Conservation (phyloP, 2,113 vertebrate genomes). For the Bufo bufo region DNA sequence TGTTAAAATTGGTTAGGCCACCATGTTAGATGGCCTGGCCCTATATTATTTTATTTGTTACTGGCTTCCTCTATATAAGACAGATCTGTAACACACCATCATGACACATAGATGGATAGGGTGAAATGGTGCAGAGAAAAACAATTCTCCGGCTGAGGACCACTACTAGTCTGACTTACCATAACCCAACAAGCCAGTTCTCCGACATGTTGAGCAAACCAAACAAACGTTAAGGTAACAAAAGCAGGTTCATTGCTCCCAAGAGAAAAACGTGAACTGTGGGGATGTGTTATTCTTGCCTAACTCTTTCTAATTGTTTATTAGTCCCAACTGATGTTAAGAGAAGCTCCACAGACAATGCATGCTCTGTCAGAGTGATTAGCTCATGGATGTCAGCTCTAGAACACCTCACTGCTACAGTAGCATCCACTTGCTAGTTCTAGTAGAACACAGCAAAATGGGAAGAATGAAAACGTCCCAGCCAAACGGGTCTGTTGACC, state of each 20-base stretch:
- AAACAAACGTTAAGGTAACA: slow-evolving; percentile 41
- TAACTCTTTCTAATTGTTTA: slow-evolving; percentile 39
- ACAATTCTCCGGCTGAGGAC: not conserved
- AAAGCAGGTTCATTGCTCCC: slow-evolving; percentile 46
- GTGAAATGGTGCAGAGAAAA: not conserved
- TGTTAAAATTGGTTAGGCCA: not conserved
- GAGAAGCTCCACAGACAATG: slow-evolving; percentile 43
- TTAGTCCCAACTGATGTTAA: slow-evolving; percentile 43
- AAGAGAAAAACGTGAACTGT: not conserved
- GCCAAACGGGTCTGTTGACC: not conserved
- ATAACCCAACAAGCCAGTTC: slow-evolving; percentile 20
- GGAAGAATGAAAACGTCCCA: not conserved
- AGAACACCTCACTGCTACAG: slow-evolving; percentile 5
- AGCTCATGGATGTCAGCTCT: slow-evolving; percentile 20
- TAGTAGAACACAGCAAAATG: not conserved
- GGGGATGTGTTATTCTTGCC: slow-evolving; percentile 40
- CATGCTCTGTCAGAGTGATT: not conserved
- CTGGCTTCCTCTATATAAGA: not conserved
- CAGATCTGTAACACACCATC: not conserved
- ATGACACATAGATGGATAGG: not conserved
- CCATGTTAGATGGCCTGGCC: not conserved
- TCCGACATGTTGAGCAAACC: slow-evolving; percentile 26
- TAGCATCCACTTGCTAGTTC: slow-evolving; percentile 18
- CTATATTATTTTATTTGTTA: not conserved
- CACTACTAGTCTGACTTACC: not conserved